Evolutionary conservation across 2,113 vertebrate species (phyloP).

Genomic region (Gulo gulo): DNA sequence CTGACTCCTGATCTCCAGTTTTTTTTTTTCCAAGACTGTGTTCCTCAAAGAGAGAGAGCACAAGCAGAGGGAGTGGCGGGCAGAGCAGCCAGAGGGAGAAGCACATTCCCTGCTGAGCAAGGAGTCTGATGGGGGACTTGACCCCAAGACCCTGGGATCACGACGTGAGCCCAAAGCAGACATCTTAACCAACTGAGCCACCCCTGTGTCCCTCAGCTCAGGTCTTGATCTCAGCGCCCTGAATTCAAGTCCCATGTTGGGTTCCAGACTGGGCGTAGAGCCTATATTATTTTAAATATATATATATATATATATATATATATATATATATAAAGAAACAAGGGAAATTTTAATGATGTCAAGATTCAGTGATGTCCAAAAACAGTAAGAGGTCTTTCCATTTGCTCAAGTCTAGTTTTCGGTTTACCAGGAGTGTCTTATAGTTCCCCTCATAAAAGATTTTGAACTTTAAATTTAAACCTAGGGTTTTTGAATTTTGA

Average conservation of each 20-base stretch:
- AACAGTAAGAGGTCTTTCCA: background rate
- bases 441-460: background rate
- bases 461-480: background rate
- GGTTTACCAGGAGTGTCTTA: background rate
- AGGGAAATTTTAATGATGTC: background rate
- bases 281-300: background rate
- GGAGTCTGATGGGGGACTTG: background rate
- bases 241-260: background rate
- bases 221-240: background rate
- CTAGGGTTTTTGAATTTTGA: background rate
- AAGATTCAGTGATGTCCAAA: background rate
- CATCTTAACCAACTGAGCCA: background rate
- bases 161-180: background rate
- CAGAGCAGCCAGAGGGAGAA: no score
- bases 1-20: background rate
- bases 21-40: no score
- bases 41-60: no score
- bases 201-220: no score
- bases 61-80: no score
- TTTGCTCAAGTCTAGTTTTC: slow-evolving; percentile 1
- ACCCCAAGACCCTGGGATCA: background rate
- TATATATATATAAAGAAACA: background rate
- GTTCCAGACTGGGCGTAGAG: background rate
- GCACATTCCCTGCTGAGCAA: background rate
- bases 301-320: no score